A percentile compares a stretch with the other conserved stretches of the same genome.
Conservation (phyloP, 2,888 invertebrate genomes). For the Crepidodera aurea region DNA sequence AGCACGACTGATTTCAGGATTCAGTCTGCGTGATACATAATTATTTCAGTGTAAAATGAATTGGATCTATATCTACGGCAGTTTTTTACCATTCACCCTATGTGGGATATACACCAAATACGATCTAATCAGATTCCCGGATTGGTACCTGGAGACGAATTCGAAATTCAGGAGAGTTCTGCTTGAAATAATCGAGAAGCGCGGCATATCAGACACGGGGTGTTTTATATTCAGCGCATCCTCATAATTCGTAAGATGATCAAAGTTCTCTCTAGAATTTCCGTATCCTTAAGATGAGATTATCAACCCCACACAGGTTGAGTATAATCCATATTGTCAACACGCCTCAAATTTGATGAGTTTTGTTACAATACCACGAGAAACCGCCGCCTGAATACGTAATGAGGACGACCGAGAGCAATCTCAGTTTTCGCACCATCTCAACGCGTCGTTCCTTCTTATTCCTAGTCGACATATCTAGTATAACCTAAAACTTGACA, state of each 20-base stretch:
- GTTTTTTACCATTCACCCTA: no score
- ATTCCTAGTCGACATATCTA: conserved; percentile 10
- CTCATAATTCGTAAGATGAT: conserved; percentile 62
- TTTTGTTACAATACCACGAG: conserved; percentile 60
- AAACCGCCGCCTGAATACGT: conserved; percentile 55
- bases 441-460: background rate
- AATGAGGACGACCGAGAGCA: conserved; percentile 51
- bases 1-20: no score
- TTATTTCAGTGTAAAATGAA: no score
- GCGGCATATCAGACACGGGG: conserved; percentile 38
- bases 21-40: no score
- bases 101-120: background rate
- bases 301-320: conserved; percentile 59
- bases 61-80: no score
- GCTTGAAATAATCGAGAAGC: conserved; percentile 40
- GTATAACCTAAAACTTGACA: conserved; percentile 20
- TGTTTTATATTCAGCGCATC: conserved; percentile 56
- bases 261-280: conserved; percentile 60
- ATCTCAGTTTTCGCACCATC: conserved; percentile 36
- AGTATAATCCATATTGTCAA: conserved; percentile 62
- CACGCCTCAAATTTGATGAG: conserved; percentile 62
- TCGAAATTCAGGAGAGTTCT: conserved; percentile 34
- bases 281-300: conserved; percentile 62
- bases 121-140: conserved; percentile 30
- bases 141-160: conserved; percentile 30